Conservation (phyloP, 2,113 vertebrate species). For the Grammomys surdaster region DNA sequence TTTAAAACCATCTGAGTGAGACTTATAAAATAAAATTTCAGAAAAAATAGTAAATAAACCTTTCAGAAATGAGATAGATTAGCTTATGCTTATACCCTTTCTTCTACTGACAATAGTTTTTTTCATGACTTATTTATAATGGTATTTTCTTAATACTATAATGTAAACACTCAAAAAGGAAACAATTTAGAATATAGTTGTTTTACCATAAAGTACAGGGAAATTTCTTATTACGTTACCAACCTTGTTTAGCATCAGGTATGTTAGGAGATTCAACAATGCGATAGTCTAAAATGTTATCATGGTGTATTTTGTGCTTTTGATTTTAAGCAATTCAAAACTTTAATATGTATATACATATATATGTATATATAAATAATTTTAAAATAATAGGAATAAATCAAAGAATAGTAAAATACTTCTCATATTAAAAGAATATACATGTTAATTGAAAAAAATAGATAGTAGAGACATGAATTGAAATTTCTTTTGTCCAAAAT, state of each 20-base stretch:
- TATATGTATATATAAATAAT: background rate
- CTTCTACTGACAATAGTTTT: background rate
- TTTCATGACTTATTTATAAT: background rate
- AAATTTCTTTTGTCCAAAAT: background rate
- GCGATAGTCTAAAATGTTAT: background rate
- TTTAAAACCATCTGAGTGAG: constrained; percentile 67
- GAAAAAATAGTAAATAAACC: constrained; percentile 46
- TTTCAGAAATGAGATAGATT: constrained; percentile 8
- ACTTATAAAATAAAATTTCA: constrained; percentile 45
- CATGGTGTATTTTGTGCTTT: background rate
- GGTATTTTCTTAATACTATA: background rate
- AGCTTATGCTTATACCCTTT: background rate
- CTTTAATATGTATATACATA: background rate
- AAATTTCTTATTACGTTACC: background rate
- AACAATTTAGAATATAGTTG: background rate
- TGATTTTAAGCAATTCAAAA: background rate
- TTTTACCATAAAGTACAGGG: constrained; percentile 6
- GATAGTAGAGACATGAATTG: background rate
- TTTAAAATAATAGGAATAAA: background rate
- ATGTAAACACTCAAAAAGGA: background rate
- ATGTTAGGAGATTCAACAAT: background rate
- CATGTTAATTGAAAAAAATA: background rate
- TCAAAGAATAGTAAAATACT: constrained; percentile 9
- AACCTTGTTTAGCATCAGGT: background rate
- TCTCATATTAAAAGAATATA: background rate